Base-by-base conservation (phyloP, 1,140 invertebrate genomes). In the Meloidogyne floridensis region DNA sequence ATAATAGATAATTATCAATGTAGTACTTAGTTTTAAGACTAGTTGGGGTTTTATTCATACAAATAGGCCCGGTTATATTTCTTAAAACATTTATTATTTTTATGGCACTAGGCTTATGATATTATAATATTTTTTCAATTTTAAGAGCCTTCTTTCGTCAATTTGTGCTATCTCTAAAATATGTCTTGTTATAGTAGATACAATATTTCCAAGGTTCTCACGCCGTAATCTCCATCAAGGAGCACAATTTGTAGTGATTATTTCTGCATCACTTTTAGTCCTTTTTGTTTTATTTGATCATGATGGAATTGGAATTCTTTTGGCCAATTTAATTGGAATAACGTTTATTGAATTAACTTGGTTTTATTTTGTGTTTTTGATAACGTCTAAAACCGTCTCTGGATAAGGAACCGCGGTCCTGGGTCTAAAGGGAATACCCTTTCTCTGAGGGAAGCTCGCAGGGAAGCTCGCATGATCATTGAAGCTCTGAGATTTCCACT, bases 81-180 rank as follows among this genome's bases (percentile, higher is more conserved):
- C 32, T 32, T 32, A 32, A 32, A 32, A 32, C 20, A 32, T 32
- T 32, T 1, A 32, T 32, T 32, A 32, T 47, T 3, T 47, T 47
- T 47, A 47, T 0, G 47, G 47, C 47, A 0, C 7, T 4, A 54
- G 11, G 53, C 11, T 32, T 32, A 32, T 54, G 2, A 9, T 54
- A 9, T 54, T 10, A 9, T 10, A 11, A 54, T 54, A 10, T 10
- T 59, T 59, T 15, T 59, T 59, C 4, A 59, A 3, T 47, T 47
- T 42, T 42, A 2, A 78, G 77, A 71, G 75, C 6, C 85, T 89
- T n/a, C 87, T 90, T 78, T 86, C 84, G 8, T 77, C 89, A 72
- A 82, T 90, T 47, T 88, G 90, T 71, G 86, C 86, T 5, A 73
- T 81, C 56, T 90, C 89, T 7, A 89, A 89, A 82, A 81, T 90